These are phyloP conservation scores for Sminthurides aquaticus DNA, from an alignment of 2,888 invertebrate genomes.

Conservation along the genomic window DNA sequence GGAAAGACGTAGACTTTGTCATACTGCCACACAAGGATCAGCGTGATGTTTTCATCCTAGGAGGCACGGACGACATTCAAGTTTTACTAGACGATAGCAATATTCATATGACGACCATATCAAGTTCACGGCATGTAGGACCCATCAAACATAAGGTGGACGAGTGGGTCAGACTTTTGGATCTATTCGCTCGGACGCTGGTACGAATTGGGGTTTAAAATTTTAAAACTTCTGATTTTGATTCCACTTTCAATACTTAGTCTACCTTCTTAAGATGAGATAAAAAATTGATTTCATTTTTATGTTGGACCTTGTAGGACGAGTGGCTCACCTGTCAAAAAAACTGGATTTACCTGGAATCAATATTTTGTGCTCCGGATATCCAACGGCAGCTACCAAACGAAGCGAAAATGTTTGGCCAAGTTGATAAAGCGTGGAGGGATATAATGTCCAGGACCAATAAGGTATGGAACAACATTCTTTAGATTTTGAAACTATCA, in stretches of 20 bases:
- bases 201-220: slow-evolving; percentile 51
- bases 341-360: slow-evolving; percentile 90
- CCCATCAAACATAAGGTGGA: slow-evolving; percentile 75
- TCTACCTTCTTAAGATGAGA: no score
- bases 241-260: no score
- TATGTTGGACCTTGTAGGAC: no score
- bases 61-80: slow-evolving; percentile 77
- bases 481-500: no score
- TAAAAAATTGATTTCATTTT: no score
- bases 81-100: slow-evolving; percentile 73
- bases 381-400: slow-evolving; percentile 86
- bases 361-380: slow-evolving; percentile 89
- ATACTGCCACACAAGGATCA: slow-evolving; percentile 71
- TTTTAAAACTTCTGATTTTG: no score
- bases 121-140: slow-evolving; percentile 75
- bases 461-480: no score
- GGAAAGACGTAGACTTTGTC: slow-evolving; percentile 71
- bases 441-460: slow-evolving; percentile 75
- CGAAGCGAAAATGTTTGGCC: slow-evolving; percentile 76
- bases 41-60: slow-evolving; percentile 75
- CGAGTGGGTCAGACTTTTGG: slow-evolving; percentile 69
- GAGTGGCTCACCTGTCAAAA: slow-evolving; percentile 83
- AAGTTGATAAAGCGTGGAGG: slow-evolving; percentile 84
- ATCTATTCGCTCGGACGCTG: slow-evolving; percentile 72
- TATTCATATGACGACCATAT: slow-evolving; percentile 77